These are phyloP conservation scores for Pitangus sulphuratus DNA, from an alignment of 2,797 vertebrate species.

Conservation along the genomic window DNA sequence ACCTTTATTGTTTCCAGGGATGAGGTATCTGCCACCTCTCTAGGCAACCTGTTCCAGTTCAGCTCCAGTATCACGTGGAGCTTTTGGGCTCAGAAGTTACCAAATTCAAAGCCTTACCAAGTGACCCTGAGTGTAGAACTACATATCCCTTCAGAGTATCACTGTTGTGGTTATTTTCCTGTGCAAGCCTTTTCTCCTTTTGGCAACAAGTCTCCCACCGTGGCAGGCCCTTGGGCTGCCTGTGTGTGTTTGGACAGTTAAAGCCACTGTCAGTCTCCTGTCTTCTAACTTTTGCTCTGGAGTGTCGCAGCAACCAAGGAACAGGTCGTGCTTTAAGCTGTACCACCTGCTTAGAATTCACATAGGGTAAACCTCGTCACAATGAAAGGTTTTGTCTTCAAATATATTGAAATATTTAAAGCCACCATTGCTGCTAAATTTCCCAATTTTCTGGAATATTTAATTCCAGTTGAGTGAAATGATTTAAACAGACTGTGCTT, in stretches of 20 bases:
- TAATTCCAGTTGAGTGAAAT: neutral
- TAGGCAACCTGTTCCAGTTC: neutral
- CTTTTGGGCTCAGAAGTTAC: conserved; percentile 41
- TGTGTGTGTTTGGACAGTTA: neutral
- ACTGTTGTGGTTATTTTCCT: neutral
- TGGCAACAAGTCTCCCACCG: neutral
- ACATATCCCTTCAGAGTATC: neutral
- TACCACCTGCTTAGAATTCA: conserved; percentile 53
- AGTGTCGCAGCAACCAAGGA: neutral
- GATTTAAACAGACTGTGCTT: neutral
- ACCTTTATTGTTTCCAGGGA: neutral
- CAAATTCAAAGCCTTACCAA: neutral
- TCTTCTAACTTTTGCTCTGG: neutral
- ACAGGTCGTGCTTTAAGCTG: neutral
- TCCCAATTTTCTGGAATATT: neutral
- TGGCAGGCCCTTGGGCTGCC: neutral
- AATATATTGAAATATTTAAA: neutral
- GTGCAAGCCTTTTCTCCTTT: neutral
- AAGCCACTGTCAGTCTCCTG: neutral
- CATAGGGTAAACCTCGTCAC: neutral
- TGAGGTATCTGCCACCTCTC: no score
- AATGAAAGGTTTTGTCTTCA: conserved; percentile 22
- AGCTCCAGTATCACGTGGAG: neutral
- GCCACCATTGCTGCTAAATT: neutral
- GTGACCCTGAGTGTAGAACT: neutral